phyloP scores from a whole-genome alignment of 2,113 vertebrate genomes.

The Tyrannus savana region DNA sequence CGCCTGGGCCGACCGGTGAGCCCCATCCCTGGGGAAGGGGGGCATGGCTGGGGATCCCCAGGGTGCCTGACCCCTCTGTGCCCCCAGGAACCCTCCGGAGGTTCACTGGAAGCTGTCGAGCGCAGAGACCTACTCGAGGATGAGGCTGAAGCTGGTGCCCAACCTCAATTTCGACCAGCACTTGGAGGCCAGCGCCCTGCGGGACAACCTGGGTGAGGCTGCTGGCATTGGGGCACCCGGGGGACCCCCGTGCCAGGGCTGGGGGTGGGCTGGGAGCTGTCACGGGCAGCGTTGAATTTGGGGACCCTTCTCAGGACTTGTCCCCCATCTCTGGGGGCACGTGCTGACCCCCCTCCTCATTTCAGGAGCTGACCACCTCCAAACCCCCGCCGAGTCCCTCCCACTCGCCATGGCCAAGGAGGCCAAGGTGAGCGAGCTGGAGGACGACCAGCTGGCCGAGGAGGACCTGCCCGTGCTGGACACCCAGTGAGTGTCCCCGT shows the following conservation, averaged over 20 bases:
- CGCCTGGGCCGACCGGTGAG: slow-evolving; percentile 88
- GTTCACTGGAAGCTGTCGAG: slow-evolving; percentile 89
- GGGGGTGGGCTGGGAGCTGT: background rate
- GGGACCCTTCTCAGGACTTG: fast-evolving
- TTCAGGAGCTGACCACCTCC: slow-evolving; percentile 86
- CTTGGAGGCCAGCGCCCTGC: slow-evolving; percentile 89
- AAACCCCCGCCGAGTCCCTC: slow-evolving; percentile 78
- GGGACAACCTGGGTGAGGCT: slow-evolving; percentile 91
- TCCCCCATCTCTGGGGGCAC: fast-evolving
- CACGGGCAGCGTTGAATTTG: fast-evolving
- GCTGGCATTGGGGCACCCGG: background rate
- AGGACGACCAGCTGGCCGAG: slow-evolving; percentile 90
- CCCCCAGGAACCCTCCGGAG: slow-evolving; percentile 76
- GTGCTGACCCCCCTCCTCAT: background rate
- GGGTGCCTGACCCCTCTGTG: background rate
- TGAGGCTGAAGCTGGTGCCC: slow-evolving; percentile 96
- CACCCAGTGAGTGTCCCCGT: slow-evolving; percentile 81
- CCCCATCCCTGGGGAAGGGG: fast-evolving
- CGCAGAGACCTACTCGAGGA: slow-evolving; percentile 93
- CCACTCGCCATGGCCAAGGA: slow-evolving; percentile 92
- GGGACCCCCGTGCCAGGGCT: fast-evolving
- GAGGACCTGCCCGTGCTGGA: slow-evolving; percentile 87
- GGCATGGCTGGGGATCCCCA: fast-evolving
- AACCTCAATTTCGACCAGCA: slow-evolving; percentile 90
- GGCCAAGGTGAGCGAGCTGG: slow-evolving; percentile 91